Percentiles rank a stretch among this genome's conserved stretches.
phyloP scores from a whole-genome alignment of 1,140 invertebrate genomes.

The Nephotettix cincticeps region DNA sequence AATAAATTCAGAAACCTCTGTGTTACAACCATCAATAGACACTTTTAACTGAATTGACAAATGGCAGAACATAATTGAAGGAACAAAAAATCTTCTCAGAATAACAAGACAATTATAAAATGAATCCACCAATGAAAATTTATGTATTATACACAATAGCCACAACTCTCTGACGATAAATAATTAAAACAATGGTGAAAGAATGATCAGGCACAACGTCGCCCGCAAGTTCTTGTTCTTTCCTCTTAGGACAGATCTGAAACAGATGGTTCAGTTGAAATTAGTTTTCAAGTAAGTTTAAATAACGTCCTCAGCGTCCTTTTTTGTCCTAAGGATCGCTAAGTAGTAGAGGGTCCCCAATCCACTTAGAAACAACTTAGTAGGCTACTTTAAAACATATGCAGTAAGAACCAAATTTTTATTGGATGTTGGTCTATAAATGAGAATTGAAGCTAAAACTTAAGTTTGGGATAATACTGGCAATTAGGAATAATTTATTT shows the following conservation, averaged over 20 bases:
- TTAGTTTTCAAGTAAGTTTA: too few species aligned
- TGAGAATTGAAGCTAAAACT: too few species aligned
- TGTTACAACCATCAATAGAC: not conserved
- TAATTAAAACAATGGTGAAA: constrained; percentile 7
- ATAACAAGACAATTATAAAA: not conserved
- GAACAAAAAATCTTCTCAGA: not conserved
- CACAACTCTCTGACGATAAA: constrained; percentile 1
- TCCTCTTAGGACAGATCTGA: not conserved
- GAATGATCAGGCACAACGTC: constrained; percentile 1
- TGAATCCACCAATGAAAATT: not conserved
- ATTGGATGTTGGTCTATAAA: too few species aligned
- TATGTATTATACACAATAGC: not conserved
- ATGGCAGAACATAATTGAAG: not conserved
- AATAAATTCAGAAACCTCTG: not conserved
- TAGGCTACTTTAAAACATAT: too few species aligned
- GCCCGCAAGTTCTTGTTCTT: not conserved
- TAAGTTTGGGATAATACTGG: too few species aligned
- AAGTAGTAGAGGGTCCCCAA: too few species aligned
- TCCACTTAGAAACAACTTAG: too few species aligned
- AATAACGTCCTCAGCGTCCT: too few species aligned
- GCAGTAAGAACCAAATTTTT: too few species aligned
- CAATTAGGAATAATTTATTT: too few species aligned
- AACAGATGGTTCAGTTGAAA: not conserved
- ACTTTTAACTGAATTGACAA: not conserved
- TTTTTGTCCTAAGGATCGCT: too few species aligned